These are phyloP conservation scores for Paguma larvata DNA, from an alignment of 2,797 vertebrate genomes.

Conservation along the genomic window DNA sequence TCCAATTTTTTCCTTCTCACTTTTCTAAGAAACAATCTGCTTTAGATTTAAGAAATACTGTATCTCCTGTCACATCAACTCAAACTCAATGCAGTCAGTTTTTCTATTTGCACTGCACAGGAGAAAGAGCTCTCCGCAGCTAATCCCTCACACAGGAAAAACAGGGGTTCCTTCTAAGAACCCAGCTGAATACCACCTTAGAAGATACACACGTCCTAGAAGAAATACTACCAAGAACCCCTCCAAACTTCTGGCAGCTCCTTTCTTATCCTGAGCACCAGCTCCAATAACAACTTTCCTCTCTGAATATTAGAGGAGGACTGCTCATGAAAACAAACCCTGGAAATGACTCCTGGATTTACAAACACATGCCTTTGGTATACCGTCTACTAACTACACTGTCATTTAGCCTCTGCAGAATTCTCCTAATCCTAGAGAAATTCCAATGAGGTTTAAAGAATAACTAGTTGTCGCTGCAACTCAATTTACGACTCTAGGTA, in stretches of 20 bases:
- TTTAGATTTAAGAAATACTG: neutral
- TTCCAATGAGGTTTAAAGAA: neutral
- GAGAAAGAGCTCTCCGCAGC: neutral
- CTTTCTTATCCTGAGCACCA: constrained; percentile 17
- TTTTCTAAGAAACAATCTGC: constrained; percentile 52
- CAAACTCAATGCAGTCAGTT: neutral
- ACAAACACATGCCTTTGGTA: constrained; percentile 5
- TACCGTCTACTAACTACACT: neutral
- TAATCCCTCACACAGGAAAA: neutral
- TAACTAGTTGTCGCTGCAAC: constrained; percentile 44
- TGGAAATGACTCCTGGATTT: constrained; percentile 11
- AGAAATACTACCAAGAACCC: neutral
- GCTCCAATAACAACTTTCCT: neutral
- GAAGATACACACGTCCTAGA: neutral
- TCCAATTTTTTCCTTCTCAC: neutral
- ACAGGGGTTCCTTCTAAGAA: neutral
- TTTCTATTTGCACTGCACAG: neutral
- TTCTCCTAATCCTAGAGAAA: constrained; percentile 35
- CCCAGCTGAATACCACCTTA: neutral
- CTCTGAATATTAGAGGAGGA: neutral
- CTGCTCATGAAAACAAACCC: neutral
- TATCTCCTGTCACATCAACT: neutral
- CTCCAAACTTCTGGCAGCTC: neutral
- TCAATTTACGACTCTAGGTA: constrained; percentile 56
- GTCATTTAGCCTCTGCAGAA: neutral